Percentiles rank a stretch among this genome's conserved stretches.
These are phyloP conservation scores for Etheostoma cragini DNA, from an alignment of 2,113 vertebrate species.

Conservation along the genomic window DNA sequence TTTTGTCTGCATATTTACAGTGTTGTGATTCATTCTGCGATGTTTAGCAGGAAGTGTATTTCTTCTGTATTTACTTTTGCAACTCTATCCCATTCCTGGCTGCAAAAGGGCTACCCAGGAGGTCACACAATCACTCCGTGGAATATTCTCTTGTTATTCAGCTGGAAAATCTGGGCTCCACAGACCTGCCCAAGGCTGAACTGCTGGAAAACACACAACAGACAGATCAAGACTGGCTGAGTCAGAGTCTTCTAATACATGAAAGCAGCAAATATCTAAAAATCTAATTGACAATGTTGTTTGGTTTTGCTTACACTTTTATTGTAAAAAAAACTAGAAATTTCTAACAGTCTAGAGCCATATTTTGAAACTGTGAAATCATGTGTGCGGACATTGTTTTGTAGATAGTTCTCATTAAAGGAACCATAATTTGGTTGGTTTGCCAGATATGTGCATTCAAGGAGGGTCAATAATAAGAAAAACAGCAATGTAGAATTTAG, in stretches of 20 bases:
- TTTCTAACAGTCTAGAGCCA: conserved; percentile 33
- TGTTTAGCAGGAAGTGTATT: background rate
- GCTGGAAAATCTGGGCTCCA: conserved; percentile 10
- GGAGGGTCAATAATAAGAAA: background rate
- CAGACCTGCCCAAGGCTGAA: background rate
- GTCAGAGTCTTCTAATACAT: background rate
- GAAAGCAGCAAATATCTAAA: background rate
- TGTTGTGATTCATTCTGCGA: background rate
- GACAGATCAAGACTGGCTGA: background rate
- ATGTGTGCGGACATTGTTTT: background rate
- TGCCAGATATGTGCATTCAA: conserved; percentile 47
- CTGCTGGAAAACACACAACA: background rate
- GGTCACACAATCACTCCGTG: background rate
- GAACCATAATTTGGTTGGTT: background rate
- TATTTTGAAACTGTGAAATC: background rate
- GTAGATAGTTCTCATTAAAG: conserved; percentile 7
- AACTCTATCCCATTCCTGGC: background rate
- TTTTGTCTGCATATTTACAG: conserved; percentile 12
- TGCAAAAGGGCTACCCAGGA: background rate
- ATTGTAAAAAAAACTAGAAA: conserved; percentile 45
- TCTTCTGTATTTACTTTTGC: no score
- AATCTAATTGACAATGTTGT: background rate
- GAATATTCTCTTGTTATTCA: conserved; percentile 22
- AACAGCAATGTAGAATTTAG: conserved; percentile 4
- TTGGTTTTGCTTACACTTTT: conserved; percentile 41